Evolutionary conservation across 2,797 vertebrate species (phyloP), one percentile per base, ranked within the genome.

Genomic region (Semaprochilodus insignis): DNA sequence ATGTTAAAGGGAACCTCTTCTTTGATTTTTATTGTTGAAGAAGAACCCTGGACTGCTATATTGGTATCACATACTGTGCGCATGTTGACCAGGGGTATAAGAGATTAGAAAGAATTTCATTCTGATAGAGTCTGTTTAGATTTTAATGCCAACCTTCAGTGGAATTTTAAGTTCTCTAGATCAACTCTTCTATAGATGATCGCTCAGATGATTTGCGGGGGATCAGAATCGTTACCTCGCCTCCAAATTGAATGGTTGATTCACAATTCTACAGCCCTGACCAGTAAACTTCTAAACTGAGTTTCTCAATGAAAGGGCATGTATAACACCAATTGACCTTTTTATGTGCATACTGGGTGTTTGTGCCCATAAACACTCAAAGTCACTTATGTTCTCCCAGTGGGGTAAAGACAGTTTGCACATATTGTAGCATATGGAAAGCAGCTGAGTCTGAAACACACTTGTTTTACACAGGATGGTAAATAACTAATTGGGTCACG

Each of bases 401-500:
- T 77, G 21, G 13, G 48, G 63, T 1, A 34, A 14, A 69, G 44
- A 19, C 15, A 15, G 13, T 72, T 62, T 62, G 55, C 59, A 75
- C 4, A 80, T 3, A 57, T 52, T 77, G 21, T 34, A 57, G 65
- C 69, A 80, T 85, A 55, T 73, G 73, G 67, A 54, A 69, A 59
- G 16, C 19, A 75, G 21, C 40, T 70, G 34, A 52, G 27, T 8
- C 62, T 67, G 65, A 83, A 69, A 81, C 21, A 71, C 51, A 6
- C 23, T 77, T 74, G 0, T 76, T 54, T 54, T 74, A 57, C 57
- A 83, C 15, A 25, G 52, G 67, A 78, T 69, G 59, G 52, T 71
- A 78, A 81, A 80, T 74, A 73, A 79, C 75, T 77, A 67, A 83
- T 83, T 83, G 59, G 86, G 44, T 73, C 75, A 81, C n/a, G 54